Conservation (phyloP, 1,140 invertebrate genomes). For the Triops cancriformis region DNA sequence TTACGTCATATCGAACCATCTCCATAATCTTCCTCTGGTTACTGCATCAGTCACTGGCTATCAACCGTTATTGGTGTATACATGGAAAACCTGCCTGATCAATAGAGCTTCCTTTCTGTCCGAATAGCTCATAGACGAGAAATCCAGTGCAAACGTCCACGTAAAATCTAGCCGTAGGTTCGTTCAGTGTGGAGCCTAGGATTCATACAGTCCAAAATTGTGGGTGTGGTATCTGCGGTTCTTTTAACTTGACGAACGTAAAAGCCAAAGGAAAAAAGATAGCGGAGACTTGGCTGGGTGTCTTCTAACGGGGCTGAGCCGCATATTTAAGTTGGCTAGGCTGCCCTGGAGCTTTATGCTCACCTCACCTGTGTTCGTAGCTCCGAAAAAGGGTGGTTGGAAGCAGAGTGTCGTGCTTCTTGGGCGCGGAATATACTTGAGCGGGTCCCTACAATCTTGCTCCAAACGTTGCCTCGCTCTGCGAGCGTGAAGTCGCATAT, state of each 20-base stretch:
- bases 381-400: background rate
- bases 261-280: background rate
- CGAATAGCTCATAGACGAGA: background rate
- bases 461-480: background rate
- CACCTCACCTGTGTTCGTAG: background rate
- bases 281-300: background rate
- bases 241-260: background rate
- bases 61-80: background rate
- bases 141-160: background rate
- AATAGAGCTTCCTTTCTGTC: background rate
- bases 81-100: background rate
- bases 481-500: background rate
- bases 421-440: background rate
- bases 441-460: background rate
- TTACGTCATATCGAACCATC: background rate
- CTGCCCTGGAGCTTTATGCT: constrained; percentile 12
- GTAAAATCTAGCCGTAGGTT: background rate
- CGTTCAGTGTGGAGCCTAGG: background rate
- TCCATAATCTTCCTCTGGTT: background rate
- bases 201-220: background rate
- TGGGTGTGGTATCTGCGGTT: constrained; percentile 8
- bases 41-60: background rate
- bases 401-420: background rate
- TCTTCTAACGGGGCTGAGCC: background rate
- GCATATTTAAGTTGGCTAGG: background rate